phyloP scores from a whole-genome alignment of 2,888 invertebrate genomes.

The Aethes cnicana region DNA sequence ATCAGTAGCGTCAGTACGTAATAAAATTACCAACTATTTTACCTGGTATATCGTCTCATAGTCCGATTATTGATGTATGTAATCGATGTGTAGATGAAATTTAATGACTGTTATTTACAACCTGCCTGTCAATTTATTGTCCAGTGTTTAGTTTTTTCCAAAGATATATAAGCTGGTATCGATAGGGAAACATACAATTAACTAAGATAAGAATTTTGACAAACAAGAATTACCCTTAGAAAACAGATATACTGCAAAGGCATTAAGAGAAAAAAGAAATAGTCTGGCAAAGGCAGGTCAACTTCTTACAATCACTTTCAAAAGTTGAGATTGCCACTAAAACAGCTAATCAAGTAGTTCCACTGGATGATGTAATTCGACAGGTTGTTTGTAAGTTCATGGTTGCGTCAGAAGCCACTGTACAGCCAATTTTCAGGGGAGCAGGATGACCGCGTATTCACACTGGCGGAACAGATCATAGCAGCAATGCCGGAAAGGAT shows the following conservation, averaged over 20 bases:
- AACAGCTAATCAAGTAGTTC: too few relatives aligned
- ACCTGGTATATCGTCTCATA: not conserved
- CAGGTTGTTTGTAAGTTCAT: slow-evolving; percentile 6
- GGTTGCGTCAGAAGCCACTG: slow-evolving; percentile 52
- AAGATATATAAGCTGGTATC: too few relatives aligned
- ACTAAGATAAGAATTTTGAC: too few relatives aligned
- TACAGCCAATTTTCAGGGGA: slow-evolving; percentile 87
- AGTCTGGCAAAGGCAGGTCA: too few relatives aligned
- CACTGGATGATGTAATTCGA: not conserved
- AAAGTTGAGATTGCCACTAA: too few relatives aligned
- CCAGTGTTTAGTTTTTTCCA: too few relatives aligned
- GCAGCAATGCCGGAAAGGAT: slow-evolving; percentile 99
- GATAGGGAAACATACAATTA: too few relatives aligned
- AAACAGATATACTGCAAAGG: too few relatives aligned
- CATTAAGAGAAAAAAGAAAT: too few relatives aligned
- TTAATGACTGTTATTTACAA: too few relatives aligned
- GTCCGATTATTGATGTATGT: slow-evolving; percentile 5
- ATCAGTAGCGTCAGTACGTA: not conserved
- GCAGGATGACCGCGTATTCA: slow-evolving; percentile 94
- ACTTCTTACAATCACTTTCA: too few relatives aligned
- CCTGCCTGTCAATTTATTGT: not conserved
- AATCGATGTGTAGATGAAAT: slow-evolving; percentile 6
- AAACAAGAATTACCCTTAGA: too few relatives aligned
- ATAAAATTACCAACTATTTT: not conserved
- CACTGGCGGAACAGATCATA: slow-evolving; percentile 98